Evolutionary conservation across 2,888 invertebrate genomes (phyloP).

Genomic region (Chaetoderma sp.): DNA sequence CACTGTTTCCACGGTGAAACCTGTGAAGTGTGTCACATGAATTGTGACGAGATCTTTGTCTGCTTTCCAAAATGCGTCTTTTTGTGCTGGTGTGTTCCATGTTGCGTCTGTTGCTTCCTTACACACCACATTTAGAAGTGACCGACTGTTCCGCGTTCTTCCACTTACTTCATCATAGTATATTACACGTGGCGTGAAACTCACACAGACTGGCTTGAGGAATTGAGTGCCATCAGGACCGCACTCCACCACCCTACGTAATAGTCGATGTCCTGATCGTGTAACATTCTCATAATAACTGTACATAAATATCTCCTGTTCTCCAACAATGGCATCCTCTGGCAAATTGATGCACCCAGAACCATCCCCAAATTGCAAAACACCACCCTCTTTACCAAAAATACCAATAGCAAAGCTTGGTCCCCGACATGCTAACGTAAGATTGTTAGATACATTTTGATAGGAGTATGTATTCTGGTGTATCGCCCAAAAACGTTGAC

Average conservation of each 20-base stretch:
- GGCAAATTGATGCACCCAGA: not conserved
- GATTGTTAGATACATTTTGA: too few species aligned
- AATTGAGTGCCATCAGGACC: constrained; percentile 4
- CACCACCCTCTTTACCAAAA: not conserved
- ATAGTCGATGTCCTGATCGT: not conserved
- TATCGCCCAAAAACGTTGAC: too few species aligned
- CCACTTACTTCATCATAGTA: not conserved
- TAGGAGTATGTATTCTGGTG: too few species aligned
- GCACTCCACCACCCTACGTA: constrained; percentile 3
- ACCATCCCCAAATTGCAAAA: not conserved
- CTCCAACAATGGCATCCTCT: not conserved
- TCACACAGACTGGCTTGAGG: not conserved
- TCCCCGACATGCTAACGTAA: too few species aligned
- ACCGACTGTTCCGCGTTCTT: not conserved
- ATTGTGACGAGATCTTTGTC: not conserved
- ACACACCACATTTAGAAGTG: not conserved
- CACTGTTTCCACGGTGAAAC: not conserved
- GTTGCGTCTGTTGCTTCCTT: not conserved
- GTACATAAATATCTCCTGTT: constrained; percentile 1
- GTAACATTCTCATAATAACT: not conserved
- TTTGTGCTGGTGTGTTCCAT: not conserved
- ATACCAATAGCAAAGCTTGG: not conserved
- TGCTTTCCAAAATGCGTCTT: not conserved
- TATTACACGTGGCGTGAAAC: not conserved
- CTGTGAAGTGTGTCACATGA: constrained; percentile 1